Evolutionary conservation across 92 coral and sea anemone species (phyloP).

Genomic region (Epizoanthus stellaris): DNA sequence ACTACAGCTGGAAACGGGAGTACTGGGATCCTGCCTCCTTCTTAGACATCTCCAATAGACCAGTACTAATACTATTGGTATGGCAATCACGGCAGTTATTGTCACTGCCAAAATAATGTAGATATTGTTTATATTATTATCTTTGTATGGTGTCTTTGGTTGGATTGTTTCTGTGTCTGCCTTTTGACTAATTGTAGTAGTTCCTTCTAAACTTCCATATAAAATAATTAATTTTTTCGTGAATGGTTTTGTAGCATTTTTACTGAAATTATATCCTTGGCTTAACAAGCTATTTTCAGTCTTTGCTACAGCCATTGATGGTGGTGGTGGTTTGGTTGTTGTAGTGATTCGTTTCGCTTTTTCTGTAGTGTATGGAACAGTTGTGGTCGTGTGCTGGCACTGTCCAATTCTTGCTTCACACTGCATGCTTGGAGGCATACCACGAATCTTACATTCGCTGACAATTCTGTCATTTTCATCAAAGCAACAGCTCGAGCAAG

Average conservation of each 20-base stretch:
- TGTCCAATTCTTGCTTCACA: background rate
- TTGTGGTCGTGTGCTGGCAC: background rate
- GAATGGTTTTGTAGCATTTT: background rate
- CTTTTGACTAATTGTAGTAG: too few relatives aligned
- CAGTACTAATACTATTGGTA: too few relatives aligned
- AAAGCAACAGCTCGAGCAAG: slow-evolving; percentile 11
- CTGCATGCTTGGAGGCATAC: background rate
- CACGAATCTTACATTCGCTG: background rate
- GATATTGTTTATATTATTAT: too few relatives aligned
- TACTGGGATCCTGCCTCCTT: too few relatives aligned
- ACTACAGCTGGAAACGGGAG: too few relatives aligned
- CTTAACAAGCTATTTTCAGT: background rate
- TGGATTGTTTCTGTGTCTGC: too few relatives aligned
- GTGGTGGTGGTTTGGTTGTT: background rate
- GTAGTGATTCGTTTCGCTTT: background rate
- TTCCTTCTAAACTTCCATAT: too few relatives aligned
- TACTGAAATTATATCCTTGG: background rate
- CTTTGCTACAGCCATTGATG: background rate
- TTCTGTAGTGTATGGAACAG: too few relatives aligned
- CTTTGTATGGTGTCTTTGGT: too few relatives aligned
- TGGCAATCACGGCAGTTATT: too few relatives aligned
- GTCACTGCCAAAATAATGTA: too few relatives aligned
- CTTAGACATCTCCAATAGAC: too few relatives aligned
- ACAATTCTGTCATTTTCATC: background rate
- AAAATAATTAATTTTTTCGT: background rate